Evolutionary conservation across 1,140 invertebrate genomes (phyloP), one percentile per base, ranked within the genome.

Genomic region (Onthophagus taurus): DNA sequence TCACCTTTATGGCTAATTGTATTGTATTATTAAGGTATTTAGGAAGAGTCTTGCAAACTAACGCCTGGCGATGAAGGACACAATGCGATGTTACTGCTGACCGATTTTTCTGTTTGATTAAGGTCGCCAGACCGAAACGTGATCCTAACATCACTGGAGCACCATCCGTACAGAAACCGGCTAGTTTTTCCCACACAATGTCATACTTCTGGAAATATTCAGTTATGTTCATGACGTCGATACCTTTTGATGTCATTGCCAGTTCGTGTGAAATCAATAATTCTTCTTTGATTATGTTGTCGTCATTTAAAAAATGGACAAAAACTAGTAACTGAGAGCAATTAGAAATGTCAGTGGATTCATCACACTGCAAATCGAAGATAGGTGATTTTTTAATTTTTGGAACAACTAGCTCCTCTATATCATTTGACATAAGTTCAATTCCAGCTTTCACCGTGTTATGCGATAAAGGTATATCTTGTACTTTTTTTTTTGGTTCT

Each of bases 81-180:
- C 55, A 60, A 31, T 61, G 50, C 12, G 36, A 52, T 30, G 31
- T 41, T 16, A 53, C 52, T 44, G 46, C 49, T 18, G 42, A 31
- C 21, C 47, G 50, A 50, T 53, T 52, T 46, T 57, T 57, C 29
- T 57, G 13, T 55, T 60, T 63, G 21, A 59, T 50, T 16, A 56
- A 50, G 35, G 45, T 36, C 33, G 47, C 46, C 30, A 64, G 49
- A 20, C 59, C 56, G 21, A 48, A 61, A 47, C 53, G 55, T 31
- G 47, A 61, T 48, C 60, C 58, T 20, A 60, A 35, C 55, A 66
- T 65, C 31, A 59, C 54, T 26, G 62, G 59, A 53, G 49, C 60
- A 36, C 45, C 54, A 33, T 61, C 58, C 18, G 54, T 55, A 53
- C 52, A 54, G 46, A 58, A 56, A 37, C 51, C 50, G 53, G 47